phyloP scores from a whole-genome alignment of 2,888 invertebrate genomes.

The Drosophila pseudotalamancana region DNA sequence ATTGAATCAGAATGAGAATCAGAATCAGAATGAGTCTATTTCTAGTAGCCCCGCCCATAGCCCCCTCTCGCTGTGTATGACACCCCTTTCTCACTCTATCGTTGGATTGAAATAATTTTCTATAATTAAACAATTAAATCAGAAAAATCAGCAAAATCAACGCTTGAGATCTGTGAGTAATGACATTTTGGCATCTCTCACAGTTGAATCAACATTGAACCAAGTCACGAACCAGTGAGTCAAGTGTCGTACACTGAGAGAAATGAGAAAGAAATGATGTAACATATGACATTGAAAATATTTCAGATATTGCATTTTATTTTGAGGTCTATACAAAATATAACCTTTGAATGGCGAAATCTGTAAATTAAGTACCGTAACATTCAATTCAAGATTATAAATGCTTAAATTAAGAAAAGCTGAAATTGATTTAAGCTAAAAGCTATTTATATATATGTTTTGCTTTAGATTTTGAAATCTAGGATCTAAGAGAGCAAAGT shows the following conservation, averaged over 20 bases:
- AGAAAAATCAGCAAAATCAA: constrained; percentile 36
- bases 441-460: too few relatives aligned
- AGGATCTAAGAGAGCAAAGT: too few relatives aligned
- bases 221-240: constrained; percentile 52
- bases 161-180: constrained; percentile 46
- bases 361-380: too few relatives aligned
- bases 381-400: too few relatives aligned
- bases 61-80: neutral
- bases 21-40: constrained; percentile 12
- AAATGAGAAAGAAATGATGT: too few relatives aligned
- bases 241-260: constrained; percentile 23
- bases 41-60: neutral
- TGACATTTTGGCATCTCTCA: constrained; percentile 24
- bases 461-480: too few relatives aligned
- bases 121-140: constrained; percentile 76
- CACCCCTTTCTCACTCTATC: neutral
- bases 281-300: too few relatives aligned
- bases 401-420: too few relatives aligned
- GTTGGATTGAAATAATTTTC: constrained; percentile 67
- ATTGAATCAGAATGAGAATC: constrained; percentile 22
- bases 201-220: constrained; percentile 17
- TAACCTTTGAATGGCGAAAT: too few relatives aligned
- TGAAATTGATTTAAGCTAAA: too few relatives aligned
- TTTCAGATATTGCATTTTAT: too few relatives aligned
- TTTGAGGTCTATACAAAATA: too few relatives aligned